Conservation (phyloP, 1,140 invertebrate genomes). For the Cheumatopsyche charites region DNA sequence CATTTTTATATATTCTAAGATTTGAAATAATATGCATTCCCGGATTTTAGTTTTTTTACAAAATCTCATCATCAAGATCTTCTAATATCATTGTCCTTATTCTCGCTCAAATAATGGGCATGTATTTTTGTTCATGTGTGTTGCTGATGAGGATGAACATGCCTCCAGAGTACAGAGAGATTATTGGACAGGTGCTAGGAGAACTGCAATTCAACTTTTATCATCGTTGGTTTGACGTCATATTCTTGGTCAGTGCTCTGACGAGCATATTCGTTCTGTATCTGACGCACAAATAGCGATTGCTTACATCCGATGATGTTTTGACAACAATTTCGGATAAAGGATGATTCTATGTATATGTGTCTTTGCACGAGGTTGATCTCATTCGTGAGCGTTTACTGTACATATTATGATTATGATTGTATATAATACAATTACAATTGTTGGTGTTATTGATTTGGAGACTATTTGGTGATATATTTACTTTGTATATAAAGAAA, state of each 20-base stretch:
- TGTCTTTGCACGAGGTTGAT: too few relatives aligned
- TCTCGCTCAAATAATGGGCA: constrained; percentile 98
- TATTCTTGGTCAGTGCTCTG: constrained; percentile 96
- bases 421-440: too few relatives aligned
- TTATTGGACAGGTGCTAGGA: constrained; percentile 97
- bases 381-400: too few relatives aligned
- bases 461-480: too few relatives aligned
- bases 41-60: constrained; percentile 92
- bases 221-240: constrained; percentile 99
- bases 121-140: constrained; percentile 99
- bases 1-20: too few relatives aligned
- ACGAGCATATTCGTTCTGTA: constrained; percentile 96
- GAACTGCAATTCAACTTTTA: constrained; percentile 99
- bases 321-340: constrained; percentile 19
- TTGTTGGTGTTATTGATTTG: too few relatives aligned
- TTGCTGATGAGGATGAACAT: constrained; percentile 99
- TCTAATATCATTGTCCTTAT: constrained; percentile 98
- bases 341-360: neutral
- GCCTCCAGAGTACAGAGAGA: constrained; percentile 95
- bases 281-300: constrained; percentile 85
- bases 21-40: neutral
- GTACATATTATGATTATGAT: too few relatives aligned
- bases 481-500: too few relatives aligned
- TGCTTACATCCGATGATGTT: constrained; percentile 48
- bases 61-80: constrained; percentile 98